Evolutionary conservation across 1,140 invertebrate species (phyloP).

Genomic region (Diabrotica virgifera): DNA sequence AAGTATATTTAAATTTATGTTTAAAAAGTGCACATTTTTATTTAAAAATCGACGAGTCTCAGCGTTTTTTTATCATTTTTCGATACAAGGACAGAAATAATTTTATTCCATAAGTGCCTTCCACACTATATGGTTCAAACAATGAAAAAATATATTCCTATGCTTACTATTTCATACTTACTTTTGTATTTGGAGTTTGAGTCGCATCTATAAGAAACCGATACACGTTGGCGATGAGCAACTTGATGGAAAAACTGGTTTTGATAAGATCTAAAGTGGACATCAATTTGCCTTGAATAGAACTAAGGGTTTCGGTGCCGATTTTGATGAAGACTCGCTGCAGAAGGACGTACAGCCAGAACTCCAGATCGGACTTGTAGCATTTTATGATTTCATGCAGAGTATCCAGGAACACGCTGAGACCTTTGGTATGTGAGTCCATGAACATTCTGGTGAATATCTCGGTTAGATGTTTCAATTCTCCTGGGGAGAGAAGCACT

Average conservation of each 20-base stretch:
- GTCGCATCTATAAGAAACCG: constrained; percentile 81
- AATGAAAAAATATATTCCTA: too few species aligned
- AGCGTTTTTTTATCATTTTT: too few species aligned
- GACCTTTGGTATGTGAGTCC: constrained; percentile 95
- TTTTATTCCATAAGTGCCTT: too few species aligned
- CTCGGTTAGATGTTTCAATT: constrained; percentile 80
- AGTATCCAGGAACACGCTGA: constrained; percentile 89
- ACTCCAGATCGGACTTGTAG: constrained; percentile 82
- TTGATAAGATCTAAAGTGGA: constrained; percentile 82
- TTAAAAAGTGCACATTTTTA: too few species aligned
- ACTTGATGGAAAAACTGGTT: constrained; percentile 63
- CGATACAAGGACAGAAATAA: too few species aligned
- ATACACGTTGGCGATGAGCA: constrained; percentile 61
- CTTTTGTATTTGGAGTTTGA: constrained; percentile 85
- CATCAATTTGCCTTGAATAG: constrained; percentile 85
- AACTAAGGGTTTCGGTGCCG: constrained; percentile 84
- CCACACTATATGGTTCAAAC: too few species aligned
- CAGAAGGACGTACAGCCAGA: constrained; percentile 87
- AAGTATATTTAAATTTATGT: too few species aligned
- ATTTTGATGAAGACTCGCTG: constrained; percentile 81
- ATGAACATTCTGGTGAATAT: constrained; percentile 95
- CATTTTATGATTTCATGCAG: constrained; percentile 84
- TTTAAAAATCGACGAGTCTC: too few species aligned
- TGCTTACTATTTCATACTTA: background rate
- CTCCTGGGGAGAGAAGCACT: constrained; percentile 63